Percentiles rank a stretch among this genome's conserved stretches.
These are phyloP conservation scores for Chloroceryle aenea DNA, from an alignment of 2,113 vertebrate species.

Conservation along the genomic window DNA sequence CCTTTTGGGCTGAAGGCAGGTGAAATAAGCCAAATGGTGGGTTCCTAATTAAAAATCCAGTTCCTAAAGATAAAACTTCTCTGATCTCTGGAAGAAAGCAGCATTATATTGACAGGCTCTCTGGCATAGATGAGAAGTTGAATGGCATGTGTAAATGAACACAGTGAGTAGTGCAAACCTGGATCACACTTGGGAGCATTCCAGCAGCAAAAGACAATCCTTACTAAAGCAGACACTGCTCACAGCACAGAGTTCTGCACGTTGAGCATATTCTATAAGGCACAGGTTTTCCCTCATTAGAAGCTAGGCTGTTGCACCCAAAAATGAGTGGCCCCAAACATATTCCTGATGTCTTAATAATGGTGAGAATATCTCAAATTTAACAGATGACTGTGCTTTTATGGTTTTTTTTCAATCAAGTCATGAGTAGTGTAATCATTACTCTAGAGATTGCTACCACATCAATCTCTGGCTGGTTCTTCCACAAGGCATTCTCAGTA, in stretches of 20 bases:
- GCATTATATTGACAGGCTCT: neutral
- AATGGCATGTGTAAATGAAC: neutral
- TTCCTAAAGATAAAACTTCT: neutral
- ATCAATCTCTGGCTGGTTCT: neutral
- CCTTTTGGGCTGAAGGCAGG: neutral
- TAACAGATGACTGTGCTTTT: neutral
- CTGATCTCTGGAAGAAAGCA: neutral
- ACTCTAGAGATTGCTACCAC: neutral
- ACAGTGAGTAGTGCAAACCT: neutral
- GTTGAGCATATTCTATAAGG: neutral
- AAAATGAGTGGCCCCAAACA: neutral
- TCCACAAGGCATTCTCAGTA: neutral
- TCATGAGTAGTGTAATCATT: neutral
- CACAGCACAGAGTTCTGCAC: neutral
- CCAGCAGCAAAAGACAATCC: neutral
- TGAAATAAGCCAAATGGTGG: neutral
- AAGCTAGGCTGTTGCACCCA: neutral
- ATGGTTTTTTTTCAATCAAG: neutral
- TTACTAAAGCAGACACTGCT: neutral
- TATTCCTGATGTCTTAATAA: neutral
- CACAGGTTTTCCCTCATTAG: neutral
- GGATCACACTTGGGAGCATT: neutral
- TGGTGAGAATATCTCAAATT: neutral
- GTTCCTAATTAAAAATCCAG: conserved; percentile 5
- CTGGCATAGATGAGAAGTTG: neutral